Evolutionary conservation across 2,113 vertebrate genomes (phyloP), one percentile per base, ranked within the genome.

Genomic region (Cnemophilus loriae): DNA sequence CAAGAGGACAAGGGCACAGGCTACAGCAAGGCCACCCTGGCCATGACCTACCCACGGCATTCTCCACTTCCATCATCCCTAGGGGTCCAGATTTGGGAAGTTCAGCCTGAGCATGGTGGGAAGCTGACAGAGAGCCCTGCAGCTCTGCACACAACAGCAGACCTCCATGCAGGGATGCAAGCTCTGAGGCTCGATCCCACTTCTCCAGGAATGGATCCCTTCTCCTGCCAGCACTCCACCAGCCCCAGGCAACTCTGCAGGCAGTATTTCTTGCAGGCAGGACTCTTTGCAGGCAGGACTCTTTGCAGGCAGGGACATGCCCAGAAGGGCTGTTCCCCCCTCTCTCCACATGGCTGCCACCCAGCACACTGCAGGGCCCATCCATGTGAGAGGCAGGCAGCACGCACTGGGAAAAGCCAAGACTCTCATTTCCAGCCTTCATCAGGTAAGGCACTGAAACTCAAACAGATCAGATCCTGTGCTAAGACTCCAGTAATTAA

Each of bases 401-500:
- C 4, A 10, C 0, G 0, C 53, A 61, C 32, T n/a, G 59, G 79
- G 27, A 75, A 83, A 88, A 92, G 75, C 46, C 64, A 89, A 1
- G 3, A 39, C 41, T 90, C 80, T 87, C 56, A 61, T 81, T 94
- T 95, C 77, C 70, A 95, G 78, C 56, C 80, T 84, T 71, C 49
- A 96, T 96, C 95, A 96, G 91, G 91, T 92, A 96, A 89, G 68
- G 84, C 64, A 79, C 30, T 61, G 81, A 96, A 94, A 97, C 57
- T 65, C 90, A 96, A 95, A 92, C 74, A 92, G 74, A 95, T 83
- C 69, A 84, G 93, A 95, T 84, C 84, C 86, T 42, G 49, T 2
- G 35, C 92, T 88, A 96, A 95, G 83, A 90, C 90, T 93, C 85
- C 23, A 4, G 78, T 95, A 96, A 96, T 96, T 97, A 96, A 94